Evolutionary conservation across 1,140 invertebrate genomes (phyloP), one percentile per base, ranked within the genome.

Genomic region (Microplitis mediator): DNA sequence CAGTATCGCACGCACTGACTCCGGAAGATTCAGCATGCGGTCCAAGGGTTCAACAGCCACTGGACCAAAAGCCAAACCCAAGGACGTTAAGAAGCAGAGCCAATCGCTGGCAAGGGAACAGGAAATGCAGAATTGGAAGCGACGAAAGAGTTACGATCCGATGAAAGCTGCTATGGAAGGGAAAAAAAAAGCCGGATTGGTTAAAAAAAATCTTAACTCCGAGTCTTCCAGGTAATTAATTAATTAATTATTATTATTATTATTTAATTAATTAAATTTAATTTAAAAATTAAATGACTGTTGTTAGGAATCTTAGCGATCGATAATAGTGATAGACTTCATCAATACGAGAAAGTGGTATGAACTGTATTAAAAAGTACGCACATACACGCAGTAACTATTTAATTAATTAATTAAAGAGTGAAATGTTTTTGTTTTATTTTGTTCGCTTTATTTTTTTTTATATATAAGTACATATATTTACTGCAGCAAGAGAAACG

Each of bases 121-220:
- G 58, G 95, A 97, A 83, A 92, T 96, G 88, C 94, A 95, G 82
- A 96, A 96, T 87, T 97, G 95, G 95, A 95, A 96, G 82, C 88
- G 95, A 70, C 88, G 95, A 74, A 96, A 96, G 77, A 95, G 92
- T 75, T 97, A 97, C 82, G 95, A 97, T 87, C 95, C 95, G 2
- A 91, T 96, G 88, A 95, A 95, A 80, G 92, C 93, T 3, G 95
- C 94, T 1, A 93, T 94, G 54, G 92, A 94, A 79, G 94, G 92
- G 34, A 92, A 90, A 74, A 88, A 87, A 45, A 92, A 91, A 69
- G 80, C 81, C 58, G 74, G 75, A 50, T 73, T 82, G n/a, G 73
- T 69, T 16, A 83, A 83, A 39, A 79, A 77, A 75, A 79, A 54
- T 74, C 35, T 64, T n/a, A 79, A 78, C 72, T 23, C 71, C 23